Base-by-base conservation (phyloP, 2,888 invertebrate species). In the Pegoplata infirma region DNA sequence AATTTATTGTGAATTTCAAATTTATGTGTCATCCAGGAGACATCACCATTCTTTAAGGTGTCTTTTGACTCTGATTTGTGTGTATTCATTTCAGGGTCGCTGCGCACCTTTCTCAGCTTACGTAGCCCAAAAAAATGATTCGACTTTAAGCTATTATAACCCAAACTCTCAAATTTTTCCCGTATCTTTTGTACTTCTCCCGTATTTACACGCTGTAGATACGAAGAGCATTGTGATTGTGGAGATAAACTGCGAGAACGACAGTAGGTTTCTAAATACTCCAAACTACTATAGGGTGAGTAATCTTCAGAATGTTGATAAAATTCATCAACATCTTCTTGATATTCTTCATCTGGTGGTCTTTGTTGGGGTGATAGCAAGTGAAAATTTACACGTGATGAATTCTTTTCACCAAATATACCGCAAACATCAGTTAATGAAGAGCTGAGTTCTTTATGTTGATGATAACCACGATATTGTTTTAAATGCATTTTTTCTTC, bases 131-230 rank as follows among this genome's bases (percentile, higher is more conserved):
- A 88, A 88, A 88, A 88, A 88, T 86, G 46, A 51, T 79, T 72
- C 21, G 63, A 46, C 51, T 72, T 75, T 2, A 61, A 63, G 19
- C 71, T 69, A 44, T 75, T 61, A 14, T 76, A 79, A 28, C 67
- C 71, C 40, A 79, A 84, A 69, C 85, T 87, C 88, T 96, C 96
- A 85, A 96, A 96, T 82, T 93, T 94, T 74, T 93, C 92, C 81
- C 93, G 93, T n/a, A 96, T 91, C 85, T 94, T 93, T 64, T 92
- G 92, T 21, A 97, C 96, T 86, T 95, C 95, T 12, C 95, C 96
- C 66, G 93, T 92, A 84, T 93, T 94, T 64, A 94, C 92, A 83
- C 94, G 91, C 82, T 93, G 93, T 84, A 94, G 89, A 86, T 94
- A 94, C 69, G 92, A 91, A 89, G 93, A 94, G 82, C 93, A 92